Evolutionary conservation across 2,888 invertebrate species (phyloP), one percentile per base, ranked within the genome.

Genomic region (Rhopalosiphum nymphaeae): DNA sequence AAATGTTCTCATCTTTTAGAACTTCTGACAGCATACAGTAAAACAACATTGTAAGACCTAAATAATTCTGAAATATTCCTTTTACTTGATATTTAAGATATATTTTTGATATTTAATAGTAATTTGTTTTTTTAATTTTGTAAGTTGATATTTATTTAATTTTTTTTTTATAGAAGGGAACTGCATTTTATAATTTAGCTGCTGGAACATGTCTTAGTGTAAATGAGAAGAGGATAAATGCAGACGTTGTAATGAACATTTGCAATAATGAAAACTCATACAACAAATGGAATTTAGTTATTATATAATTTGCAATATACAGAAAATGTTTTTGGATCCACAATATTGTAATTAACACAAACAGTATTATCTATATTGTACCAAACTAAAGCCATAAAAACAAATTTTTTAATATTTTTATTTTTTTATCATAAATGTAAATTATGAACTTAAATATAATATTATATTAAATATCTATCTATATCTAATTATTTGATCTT

Each of bases 181-280:
- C 97, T 95, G 98, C 98, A 0, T 97, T 98, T 88, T 98, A 98
- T 96, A 98, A 98, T 95, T 97, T 98, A 95, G 98, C 98, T 42
- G 97, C 98, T 13, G 98, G 98, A 0, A 98, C 98, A 95, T 98
- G 98, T 95, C 96, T 98, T 57, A 97, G 97, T 36, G 97, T 96
- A 7, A 95, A 96, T 53, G 95, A 95, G 92, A 95, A 96, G 16
- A 95, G 95, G 88, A 96, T 96, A 89, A 96, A 96, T 78, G 96
- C 97, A 36, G 96, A 96, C 56, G 95, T 97, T 7, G 96, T 96
- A 61, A 96, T 97, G 96, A 97, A 97, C 95, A 95, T 97, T 78
- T 97, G 97, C 95, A 96, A 97, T 29, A 96, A 96, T 95, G 95
- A 95, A 46, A 78, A 26, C 26, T 94, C 94, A 42, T 94, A 93